Base-by-base conservation (phyloP, 2,113 vertebrate genomes). In the Colinus virginianus region DNA sequence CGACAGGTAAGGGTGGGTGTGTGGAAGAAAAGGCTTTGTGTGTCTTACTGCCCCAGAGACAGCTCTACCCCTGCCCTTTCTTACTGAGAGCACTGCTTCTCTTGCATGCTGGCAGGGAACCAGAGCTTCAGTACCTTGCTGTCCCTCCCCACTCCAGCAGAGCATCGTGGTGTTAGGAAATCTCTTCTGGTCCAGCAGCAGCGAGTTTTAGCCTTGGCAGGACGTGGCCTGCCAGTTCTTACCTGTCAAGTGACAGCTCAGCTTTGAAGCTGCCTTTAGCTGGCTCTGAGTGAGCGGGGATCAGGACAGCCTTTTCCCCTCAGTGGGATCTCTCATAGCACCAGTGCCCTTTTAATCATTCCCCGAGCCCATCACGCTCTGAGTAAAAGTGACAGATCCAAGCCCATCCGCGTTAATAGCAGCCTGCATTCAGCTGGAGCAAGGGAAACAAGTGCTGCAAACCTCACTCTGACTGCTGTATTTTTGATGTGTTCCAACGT, bases 1-100 rank as follows among this genome's bases (percentile, higher is more conserved):
- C 97, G 98, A 91, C 99, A 99, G 99, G 99, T 99, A 97, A 98
- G 97, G 80, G 72, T 2, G 0, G 34, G 32, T 8, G 0, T 0
- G 6, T 8, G 53, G 23, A 40, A 40, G 40, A 40, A 51, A 45
- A 51, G 3, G 5, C 0, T 2, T 94, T 3, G 14, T 81, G 69
- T 62, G 40, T 62, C 64, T 68, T 38, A 55, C 68, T 58, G 91
- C 48, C 23, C 61, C 87, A 40, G 72, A 91, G 91, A 49, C 78
- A 91, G 72, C 78, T 92, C 75, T 61, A 53, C 30, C 30, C 21
- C 68, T 90, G 78, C 51, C 81, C 84, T 94, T 86, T 56, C 74
- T 75, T 81, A 90, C 28, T 2, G 90, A 83, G 78, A 28, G 7
- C 63, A 62, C 68, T 30, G 30, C 79, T 71, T 63, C 32, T 18